Evolutionary conservation across 2,113 vertebrate species (phyloP), one percentile per base, ranked within the genome.

Genomic region (Syngnathoides biaculeatus): DNA sequence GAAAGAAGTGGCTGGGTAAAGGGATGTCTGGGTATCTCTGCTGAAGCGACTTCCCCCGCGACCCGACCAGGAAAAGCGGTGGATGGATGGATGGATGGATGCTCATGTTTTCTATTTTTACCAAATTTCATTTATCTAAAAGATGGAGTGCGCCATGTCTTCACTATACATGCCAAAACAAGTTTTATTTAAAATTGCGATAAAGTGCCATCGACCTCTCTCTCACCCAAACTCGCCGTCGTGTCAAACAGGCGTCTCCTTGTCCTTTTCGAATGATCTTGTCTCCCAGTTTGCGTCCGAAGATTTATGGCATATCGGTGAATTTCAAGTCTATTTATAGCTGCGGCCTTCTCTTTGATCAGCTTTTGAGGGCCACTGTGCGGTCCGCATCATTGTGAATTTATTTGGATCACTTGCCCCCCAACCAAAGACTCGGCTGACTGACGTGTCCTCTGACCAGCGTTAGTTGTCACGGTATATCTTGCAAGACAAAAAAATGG

Each of bases 221-320:
- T 61, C 22, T 1, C 20, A 40, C 55, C 17, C 55, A 61, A 61
- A 40, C 5, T 40, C 35, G 2, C 5, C 39, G 59, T 65, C 19
- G 61, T 66, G 65, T 74, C 71, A 75, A 55, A 71, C 75, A 82
- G 78, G 60, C 73, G 43, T 81, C 73, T 83, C 69, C 65, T 75
- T 85, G 78, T 70, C 77, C 82, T 82, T 78, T 78, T 77, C 80
- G 88, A 86, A 89, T 87, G 86, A 89, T 79, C 77, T 75, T 76
- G 69, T 81, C 79, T 80, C 82, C 68, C 59, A 77, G 75, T 84
- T 85, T 84, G 72, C 75, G 77, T 83, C 68, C 17, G 67, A 81
- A 86, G 85, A 91, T 91, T 90, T 83, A 90, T 90, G 83, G 66
- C 71, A 74, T 75, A 79, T 86, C 63, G 69, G 69, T 70, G 65